Percentiles rank a stretch among this genome's conserved stretches.
These are phyloP conservation scores for Lobophora halterata DNA, from an alignment of 2,888 invertebrate species.

Conservation along the genomic window DNA sequence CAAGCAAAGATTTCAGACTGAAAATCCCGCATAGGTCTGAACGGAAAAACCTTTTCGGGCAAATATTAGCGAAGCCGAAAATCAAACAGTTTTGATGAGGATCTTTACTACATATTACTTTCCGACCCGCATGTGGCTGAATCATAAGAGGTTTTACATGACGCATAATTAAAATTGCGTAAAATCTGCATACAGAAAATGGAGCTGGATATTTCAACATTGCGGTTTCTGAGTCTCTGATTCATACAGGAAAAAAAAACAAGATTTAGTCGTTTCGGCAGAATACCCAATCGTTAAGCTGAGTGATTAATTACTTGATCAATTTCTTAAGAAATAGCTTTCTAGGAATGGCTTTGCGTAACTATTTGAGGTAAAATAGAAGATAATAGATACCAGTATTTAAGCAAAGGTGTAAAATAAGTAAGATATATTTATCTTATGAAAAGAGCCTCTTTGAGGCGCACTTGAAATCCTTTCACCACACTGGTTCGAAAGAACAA, in stretches of 20 bases:
- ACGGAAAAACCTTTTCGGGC: not conserved
- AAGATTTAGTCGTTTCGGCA: not conserved
- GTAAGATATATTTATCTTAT: too few species aligned
- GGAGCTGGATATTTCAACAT: slow-evolving; percentile 10
- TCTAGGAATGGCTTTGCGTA: too few species aligned
- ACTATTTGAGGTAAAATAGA: too few species aligned
- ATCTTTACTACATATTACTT: slow-evolving; percentile 2
- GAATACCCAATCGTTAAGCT: too few species aligned
- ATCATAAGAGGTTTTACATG: slow-evolving; percentile 24
- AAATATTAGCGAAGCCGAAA: not conserved
- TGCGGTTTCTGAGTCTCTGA: slow-evolving; percentile 10
- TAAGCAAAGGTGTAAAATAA: slow-evolving; percentile 1
- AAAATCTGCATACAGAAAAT: slow-evolving; percentile 21
- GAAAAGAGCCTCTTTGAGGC: too few species aligned
- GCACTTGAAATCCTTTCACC: too few species aligned
- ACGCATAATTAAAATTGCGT: slow-evolving; percentile 19
- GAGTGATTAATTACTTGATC: too few species aligned
- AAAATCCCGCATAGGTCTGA: too few species aligned
- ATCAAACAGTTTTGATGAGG: not conserved
- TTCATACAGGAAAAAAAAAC: not conserved
- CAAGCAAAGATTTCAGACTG: too few species aligned
- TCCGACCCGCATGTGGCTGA: slow-evolving; percentile 16
- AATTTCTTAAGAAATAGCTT: too few species aligned
- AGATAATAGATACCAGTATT: too few species aligned
- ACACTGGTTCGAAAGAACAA: too few species aligned